These are phyloP conservation scores for Vanessa cardui DNA, from an alignment of 2,888 invertebrate genomes.

Conservation along the genomic window DNA sequence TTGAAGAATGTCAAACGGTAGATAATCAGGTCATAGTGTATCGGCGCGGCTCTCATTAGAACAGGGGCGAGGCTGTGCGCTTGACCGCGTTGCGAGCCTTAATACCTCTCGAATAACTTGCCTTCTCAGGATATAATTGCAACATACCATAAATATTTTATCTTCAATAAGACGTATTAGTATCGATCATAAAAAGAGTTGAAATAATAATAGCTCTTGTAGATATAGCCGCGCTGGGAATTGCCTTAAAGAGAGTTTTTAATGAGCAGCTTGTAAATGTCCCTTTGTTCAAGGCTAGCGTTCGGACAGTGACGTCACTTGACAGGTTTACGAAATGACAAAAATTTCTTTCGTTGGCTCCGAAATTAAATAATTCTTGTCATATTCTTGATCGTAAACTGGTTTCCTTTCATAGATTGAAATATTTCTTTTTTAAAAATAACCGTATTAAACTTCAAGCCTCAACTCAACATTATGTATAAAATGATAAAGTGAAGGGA, in stretches of 20 bases:
- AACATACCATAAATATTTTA: slow-evolving; percentile 17
- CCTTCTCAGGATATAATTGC: slow-evolving; percentile 22
- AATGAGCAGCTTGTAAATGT: slow-evolving; percentile 11
- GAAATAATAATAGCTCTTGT: slow-evolving; percentile 17
- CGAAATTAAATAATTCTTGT: neutral
- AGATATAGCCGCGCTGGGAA: slow-evolving; percentile 1
- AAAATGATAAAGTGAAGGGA: neutral
- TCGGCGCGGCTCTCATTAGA: slow-evolving; percentile 7
- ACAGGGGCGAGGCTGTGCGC: slow-evolving; percentile 28
- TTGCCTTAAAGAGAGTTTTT: slow-evolving; percentile 23
- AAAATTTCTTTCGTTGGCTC: neutral
- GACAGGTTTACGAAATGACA: neutral
- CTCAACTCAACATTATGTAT: neutral
- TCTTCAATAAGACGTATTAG: neutral
- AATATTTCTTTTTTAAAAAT: neutral
- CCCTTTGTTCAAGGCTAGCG: neutral
- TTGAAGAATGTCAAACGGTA: slow-evolving; percentile 3
- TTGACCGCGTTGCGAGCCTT: slow-evolving; percentile 23
- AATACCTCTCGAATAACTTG: slow-evolving; percentile 12
- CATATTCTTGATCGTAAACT: no score
- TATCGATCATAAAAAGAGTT: slow-evolving; percentile 7
- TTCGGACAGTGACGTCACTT: neutral
- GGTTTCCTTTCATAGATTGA: neutral
- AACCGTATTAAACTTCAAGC: neutral
- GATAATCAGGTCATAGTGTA: neutral